A percentile compares a stretch with the other conserved stretches of the same genome.
Conservation (phyloP, 2,888 invertebrate species). For the Scaptomyza flava region DNA sequence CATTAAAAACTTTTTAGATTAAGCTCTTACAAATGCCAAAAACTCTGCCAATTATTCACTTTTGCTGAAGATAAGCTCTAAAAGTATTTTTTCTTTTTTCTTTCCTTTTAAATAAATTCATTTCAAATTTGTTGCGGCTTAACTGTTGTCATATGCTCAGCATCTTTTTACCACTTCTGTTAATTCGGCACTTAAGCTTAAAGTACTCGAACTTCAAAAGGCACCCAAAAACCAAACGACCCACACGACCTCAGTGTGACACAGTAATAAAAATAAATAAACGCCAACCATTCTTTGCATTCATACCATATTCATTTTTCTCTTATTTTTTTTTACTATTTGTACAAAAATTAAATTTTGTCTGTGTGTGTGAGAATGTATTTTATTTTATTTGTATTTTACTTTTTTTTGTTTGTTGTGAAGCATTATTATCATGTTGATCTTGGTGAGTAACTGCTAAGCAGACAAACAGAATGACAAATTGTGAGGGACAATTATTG, state of each 20-base stretch:
- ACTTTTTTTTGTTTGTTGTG: not conserved
- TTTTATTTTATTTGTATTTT: slow-evolving; percentile 17
- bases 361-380: slow-evolving; percentile 18
- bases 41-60: not conserved
- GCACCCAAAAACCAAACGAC: slow-evolving; percentile 30
- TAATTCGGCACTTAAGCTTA: slow-evolving; percentile 21
- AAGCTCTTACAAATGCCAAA: not conserved
- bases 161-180: slow-evolving; percentile 24
- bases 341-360: slow-evolving; percentile 70
- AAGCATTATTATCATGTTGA: slow-evolving; percentile 54
- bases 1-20: not conserved
- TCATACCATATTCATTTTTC: not conserved
- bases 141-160: slow-evolving; percentile 11
- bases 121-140: slow-evolving; percentile 7
- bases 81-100: not conserved
- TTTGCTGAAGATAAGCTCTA: not conserved
- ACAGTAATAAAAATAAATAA: slow-evolving; percentile 58
- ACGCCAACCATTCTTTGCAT: slow-evolving; percentile 32
- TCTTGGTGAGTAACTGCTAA: slow-evolving; percentile 54
- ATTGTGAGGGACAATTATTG: slow-evolving; percentile 52
- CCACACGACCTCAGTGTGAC: slow-evolving; percentile 43
- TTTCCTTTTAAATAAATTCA: not conserved
- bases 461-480: slow-evolving; percentile 61
- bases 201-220: slow-evolving; percentile 31
- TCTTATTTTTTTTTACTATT: slow-evolving; percentile 46